A percentile compares a stretch with the other conserved stretches of the same genome.
Evolutionary conservation across 2,888 invertebrate species (phyloP).

Genomic region (Epinotia nisella): DNA sequence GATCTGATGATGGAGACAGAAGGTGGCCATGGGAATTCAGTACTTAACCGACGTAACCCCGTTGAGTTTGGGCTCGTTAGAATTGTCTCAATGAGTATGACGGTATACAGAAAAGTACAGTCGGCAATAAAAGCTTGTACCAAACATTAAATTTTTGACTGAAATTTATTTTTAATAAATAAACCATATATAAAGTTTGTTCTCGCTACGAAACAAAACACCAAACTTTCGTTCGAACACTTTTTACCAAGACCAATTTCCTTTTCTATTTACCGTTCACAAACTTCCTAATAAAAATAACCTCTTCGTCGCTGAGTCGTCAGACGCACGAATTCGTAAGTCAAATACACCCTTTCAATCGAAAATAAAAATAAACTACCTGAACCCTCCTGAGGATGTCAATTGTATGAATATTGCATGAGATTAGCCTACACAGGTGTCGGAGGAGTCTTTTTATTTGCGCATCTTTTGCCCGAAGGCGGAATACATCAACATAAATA

Average conservation of each 20-base stretch:
- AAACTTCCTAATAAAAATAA: not conserved
- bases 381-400: constrained; percentile 48
- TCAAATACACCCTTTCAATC: constrained; percentile 31
- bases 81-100: too few relatives aligned
- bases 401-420: constrained; percentile 60
- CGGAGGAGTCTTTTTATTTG: constrained; percentile 45
- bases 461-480: constrained; percentile 17
- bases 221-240: too few relatives aligned
- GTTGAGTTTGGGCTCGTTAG: too few relatives aligned
- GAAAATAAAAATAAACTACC: constrained; percentile 36
- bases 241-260: not conserved
- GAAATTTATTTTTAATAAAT: too few relatives aligned
- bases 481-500: constrained; percentile 40
- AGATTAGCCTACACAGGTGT: constrained; percentile 53
- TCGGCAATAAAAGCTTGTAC: too few relatives aligned
- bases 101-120: too few relatives aligned
- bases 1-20: too few relatives aligned
- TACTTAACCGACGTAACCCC: too few relatives aligned
- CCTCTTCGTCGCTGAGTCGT: not conserved
- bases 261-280: not conserved
- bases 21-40: too few relatives aligned
- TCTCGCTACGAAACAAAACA: too few relatives aligned
- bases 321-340: not conserved
- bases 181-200: too few relatives aligned
- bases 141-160: too few relatives aligned